Evolutionary conservation across 2,797 vertebrate genomes (phyloP), one percentile per base, ranked within the genome.

Genomic region (Streptopelia turtur): DNA sequence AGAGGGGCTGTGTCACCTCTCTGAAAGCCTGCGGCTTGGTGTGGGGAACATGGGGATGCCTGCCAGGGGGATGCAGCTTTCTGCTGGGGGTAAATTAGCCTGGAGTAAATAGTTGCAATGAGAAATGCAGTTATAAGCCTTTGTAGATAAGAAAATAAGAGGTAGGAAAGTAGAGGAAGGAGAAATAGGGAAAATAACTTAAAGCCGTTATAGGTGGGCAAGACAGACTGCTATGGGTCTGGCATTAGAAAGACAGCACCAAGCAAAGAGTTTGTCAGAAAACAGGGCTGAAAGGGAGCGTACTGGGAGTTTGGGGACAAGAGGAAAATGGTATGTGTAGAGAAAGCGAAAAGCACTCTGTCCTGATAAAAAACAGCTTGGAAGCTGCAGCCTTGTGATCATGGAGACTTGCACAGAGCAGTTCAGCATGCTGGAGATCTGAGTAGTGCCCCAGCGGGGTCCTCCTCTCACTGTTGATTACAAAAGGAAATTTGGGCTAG

Each of bases 31-130:
- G 28, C 0, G 4, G 33, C 25, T 77, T 50, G 1, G 0, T 1
- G 0, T 45, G 25, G 3, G 23, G 7, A 5, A 11, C 0, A 2
- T 0, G 17, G 56, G 18, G 18, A 17, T 5, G 11, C 14, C 17
- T 87, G 17, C 17, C 6, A 4, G 68, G 69, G 7, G 15, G 7
- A 3, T 41, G 17, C n/a, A 45, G 16, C 45, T 78, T 90, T 75
- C 35, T 86, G 22, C 13, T 1, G 11, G 1, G 41, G 35, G 5
- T 17, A 47, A 43, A 27, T 64, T 16, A 59, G 12, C 68, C 33
- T 2, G 1, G 33, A 65, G 24, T 14, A 70, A 74, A 70, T 5
- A 37, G 13, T 5, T 52, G 3, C 13, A 14, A 39, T 11, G 18
- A 69, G 25, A 84, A 89, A 63, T 31, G 35, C 21, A 55, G 13